Percentiles rank a stretch among this genome's conserved stretches.
phyloP scores from a whole-genome alignment of 1,140 invertebrate genomes.

The Apis cerana region DNA sequence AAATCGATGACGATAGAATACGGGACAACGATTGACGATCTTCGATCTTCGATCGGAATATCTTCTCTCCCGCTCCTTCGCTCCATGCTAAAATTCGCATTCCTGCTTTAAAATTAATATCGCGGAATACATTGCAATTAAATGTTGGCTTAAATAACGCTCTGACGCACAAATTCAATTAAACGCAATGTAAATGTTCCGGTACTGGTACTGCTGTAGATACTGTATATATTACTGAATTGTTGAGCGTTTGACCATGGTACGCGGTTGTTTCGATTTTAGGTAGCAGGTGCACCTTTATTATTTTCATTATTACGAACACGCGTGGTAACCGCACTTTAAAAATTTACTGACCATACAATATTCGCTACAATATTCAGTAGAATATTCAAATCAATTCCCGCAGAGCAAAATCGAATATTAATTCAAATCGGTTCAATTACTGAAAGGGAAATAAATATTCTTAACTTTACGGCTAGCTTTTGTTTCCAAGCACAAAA shows the following conservation, averaged over 20 bases:
- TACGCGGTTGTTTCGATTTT: conserved; percentile 51
- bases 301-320: conserved; percentile 65
- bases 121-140: conserved; percentile 50
- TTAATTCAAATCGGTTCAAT: conserved; percentile 52
- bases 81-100: not conserved
- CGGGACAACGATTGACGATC: too few species aligned
- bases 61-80: too few species aligned
- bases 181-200: conserved; percentile 66
- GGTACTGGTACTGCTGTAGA: conserved; percentile 34
- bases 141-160: conserved; percentile 52
- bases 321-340: conserved; percentile 58
- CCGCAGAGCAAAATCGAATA: conserved; percentile 51
- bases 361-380: conserved; percentile 65
- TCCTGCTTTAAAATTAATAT: conserved; percentile 43
- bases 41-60: not conserved
- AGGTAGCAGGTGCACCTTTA: conserved; percentile 58
- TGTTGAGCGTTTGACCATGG: conserved; percentile 58
- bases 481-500: conserved; percentile 31
- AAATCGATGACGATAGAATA: conserved; percentile 41
- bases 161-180: conserved; percentile 61
- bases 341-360: conserved; percentile 62
- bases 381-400: conserved; percentile 65
- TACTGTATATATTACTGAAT: conserved; percentile 61
- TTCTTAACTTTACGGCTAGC: conserved; percentile 10
- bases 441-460: conserved; percentile 43